phyloP scores from a whole-genome alignment of 2,797 vertebrate genomes.

The Rhinella marina region DNA sequence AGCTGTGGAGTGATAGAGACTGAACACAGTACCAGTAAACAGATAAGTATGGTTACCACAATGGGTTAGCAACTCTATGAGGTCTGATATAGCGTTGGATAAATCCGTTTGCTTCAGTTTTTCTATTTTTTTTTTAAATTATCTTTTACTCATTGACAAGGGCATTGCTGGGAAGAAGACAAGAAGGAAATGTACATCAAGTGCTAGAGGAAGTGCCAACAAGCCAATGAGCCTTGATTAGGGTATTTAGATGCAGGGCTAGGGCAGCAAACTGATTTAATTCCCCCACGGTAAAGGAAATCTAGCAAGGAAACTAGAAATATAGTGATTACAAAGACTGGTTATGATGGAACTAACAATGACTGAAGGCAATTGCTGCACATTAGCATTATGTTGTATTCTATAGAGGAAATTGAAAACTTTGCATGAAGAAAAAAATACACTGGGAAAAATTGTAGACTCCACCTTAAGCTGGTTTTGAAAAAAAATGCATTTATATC shows the following conservation, averaged over 20 bases:
- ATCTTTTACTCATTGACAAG: not conserved
- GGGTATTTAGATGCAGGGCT: not conserved
- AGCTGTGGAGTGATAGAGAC: no score
- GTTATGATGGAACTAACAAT: not conserved
- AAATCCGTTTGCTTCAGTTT: no score
- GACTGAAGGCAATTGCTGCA: no score
- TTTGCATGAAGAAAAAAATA: no score
- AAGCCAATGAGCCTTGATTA: not conserved
- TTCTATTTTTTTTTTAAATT: not conserved
- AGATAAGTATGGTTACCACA: no score
- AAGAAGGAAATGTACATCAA: not conserved
- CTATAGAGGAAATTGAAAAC: no score
- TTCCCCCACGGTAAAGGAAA: not conserved
- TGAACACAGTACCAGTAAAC: no score
- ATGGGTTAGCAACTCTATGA: no score
- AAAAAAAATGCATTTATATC: constrained; percentile 24
- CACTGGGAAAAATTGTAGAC: not conserved
- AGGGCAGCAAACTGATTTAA: not conserved
- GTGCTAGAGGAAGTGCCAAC: not conserved
- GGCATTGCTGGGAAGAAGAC: not conserved
- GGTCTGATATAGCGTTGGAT: no score
- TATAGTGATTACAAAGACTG: not conserved
- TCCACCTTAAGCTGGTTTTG: not conserved
- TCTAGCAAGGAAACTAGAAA: not conserved
- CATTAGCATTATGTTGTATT: no score